phyloP scores from a whole-genome alignment of 2,113 vertebrate genomes.

The Morone saxatilis region DNA sequence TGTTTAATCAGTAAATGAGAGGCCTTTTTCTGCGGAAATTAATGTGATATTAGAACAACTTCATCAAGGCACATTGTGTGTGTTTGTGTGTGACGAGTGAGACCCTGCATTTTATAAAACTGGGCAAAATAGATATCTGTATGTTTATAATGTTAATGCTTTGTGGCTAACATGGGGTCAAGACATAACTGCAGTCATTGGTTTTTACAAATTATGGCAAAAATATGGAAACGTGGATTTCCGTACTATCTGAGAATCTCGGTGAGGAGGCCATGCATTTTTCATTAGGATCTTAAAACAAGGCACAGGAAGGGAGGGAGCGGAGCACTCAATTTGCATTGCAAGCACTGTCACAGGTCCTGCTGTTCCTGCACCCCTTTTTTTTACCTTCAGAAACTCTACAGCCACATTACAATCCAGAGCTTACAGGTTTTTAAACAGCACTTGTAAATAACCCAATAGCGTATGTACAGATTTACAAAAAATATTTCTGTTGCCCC shows the following conservation, averaged over 20 bases:
- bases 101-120: conserved; percentile 60
- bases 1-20: conserved; percentile 35
- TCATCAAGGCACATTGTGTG: conserved; percentile 82
- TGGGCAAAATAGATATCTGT: conserved; percentile 58
- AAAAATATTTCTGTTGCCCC: conserved; percentile 64
- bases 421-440: conserved; percentile 63
- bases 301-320: conserved; percentile 84
- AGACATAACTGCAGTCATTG: conserved; percentile 51
- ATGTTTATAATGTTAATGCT: conserved; percentile 36
- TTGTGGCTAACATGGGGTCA: conserved; percentile 50
- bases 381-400: conserved; percentile 58
- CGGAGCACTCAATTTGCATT: conserved; percentile 79
- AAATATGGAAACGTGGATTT: conserved; percentile 63
- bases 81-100: conserved; percentile 56
- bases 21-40: conserved; percentile 45
- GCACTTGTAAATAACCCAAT: conserved; percentile 71
- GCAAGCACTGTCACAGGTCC: conserved; percentile 76
- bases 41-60: conserved; percentile 58
- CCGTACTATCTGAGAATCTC: conserved; percentile 63
- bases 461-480: conserved; percentile 80
- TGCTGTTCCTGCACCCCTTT: conserved; percentile 65
- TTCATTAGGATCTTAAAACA: conserved; percentile 81
- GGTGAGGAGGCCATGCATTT: conserved; percentile 83
- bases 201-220: conserved; percentile 63
- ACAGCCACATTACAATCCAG: conserved; percentile 65